Base-by-base conservation (phyloP, 1,140 invertebrate genomes). In the Temnothorax nylanderi region DNA sequence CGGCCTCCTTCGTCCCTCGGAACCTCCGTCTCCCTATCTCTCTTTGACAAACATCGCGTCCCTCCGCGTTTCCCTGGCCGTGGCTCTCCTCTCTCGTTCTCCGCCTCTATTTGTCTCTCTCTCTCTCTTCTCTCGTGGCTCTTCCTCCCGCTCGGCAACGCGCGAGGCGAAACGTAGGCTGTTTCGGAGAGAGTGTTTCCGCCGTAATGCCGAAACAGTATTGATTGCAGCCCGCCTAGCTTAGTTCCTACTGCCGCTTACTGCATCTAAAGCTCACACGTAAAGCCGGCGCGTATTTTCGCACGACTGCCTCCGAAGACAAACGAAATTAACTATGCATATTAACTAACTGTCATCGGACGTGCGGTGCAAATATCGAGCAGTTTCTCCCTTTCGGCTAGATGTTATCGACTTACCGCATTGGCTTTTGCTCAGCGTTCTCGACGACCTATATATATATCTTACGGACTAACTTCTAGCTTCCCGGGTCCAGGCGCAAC, bases 131-230 rank as follows among this genome's bases (percentile, higher is more conserved):
- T 76, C 71, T 67, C 80, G 34, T 47, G 81, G 82, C 80, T 87
- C 80, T 71, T 60, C 82, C 72, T 56, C 58, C 76, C 85, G 16
- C 72, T 8, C 81, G n/a, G n/a, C 60, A 71, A 16, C 76, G 81
- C 86, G 81, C 85, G 90, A 92, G 91, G 92, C 92, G 93, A 93
- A 95, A 94, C 94, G 94, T 93, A 94, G 94, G 93, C 93, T 92
- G 92, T 93, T 95, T 95, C 92, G 89, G 91, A 90, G 74, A 89
- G 94, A 94, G 93, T 95, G 93, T 95, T 95, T 95, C 94, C 93
- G 94, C 90, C 92, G 94, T 94, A 95, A 95, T 95, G 93, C 93
- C 93, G 94, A 95, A 95, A 94, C 93, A 94, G 94, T 95, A 95
- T 95, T 95, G 94, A 95, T 95, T 95, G 94, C 94, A 92, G 92